Evolutionary conservation across 2,113 vertebrate genomes (phyloP), one percentile per base, ranked within the genome.

Genomic region (Anarrhichthys ocellatus): DNA sequence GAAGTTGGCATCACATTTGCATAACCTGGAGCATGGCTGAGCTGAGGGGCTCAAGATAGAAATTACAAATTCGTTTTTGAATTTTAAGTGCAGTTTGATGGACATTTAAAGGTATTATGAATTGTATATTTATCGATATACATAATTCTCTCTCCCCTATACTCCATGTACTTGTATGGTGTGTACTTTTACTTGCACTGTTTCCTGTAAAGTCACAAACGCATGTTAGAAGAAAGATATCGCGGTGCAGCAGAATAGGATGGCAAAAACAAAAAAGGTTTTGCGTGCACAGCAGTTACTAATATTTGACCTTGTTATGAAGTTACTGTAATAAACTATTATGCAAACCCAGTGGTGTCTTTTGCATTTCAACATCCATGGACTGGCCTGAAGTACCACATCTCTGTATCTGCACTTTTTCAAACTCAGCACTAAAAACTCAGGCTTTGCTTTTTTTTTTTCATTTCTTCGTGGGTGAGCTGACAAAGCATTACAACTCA

Each of bases 401-500:
- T 77, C 17, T 80, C 44, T 24, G 54, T 64, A 34, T 81, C 73
- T 78, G 65, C 36, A 66, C 18, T 80, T 80, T 72, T 42, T 86
- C 65, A 29, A 63, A 63, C 38, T 84, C 81, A 76, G 62, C 87
- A 76, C 29, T 32, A 76, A 82, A 81, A 77, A 67, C 13, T 48
- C 34, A 66, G 76, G 67, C 61, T 68, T 32, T 78, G 69, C 77
- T 78, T 44, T 17, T 48, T 42, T 42, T 70, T 81, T 78, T 29
- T 54, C 24, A 32, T 62, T 77, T 46, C 32, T 69, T 78, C 48
- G 68, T 42, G 70, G 29, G 32, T 7, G 6, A 73, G 82, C 81
- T 82, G 84, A 85, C 82, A 80, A 73, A 70, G 78, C 75, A 76
- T 56, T 63, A 54, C 15, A 38, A 75, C 52, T 76, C 58, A 68